A percentile compares a stretch with the other conserved stretches of the same genome.
phyloP scores from a whole-genome alignment of 2,797 vertebrate species.

The Periparus ater region DNA sequence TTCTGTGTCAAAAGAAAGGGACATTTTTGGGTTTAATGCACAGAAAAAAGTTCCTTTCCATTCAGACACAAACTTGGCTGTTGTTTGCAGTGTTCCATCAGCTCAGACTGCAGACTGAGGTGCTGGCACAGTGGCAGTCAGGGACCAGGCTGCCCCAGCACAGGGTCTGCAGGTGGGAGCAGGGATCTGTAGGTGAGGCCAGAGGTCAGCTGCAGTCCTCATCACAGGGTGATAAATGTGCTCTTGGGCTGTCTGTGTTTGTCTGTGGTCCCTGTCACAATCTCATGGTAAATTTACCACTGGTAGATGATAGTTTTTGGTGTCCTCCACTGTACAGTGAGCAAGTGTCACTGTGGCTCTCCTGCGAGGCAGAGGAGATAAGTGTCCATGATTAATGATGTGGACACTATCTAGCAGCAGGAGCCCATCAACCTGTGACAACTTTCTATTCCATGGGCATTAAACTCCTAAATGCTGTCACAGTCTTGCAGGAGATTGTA shows the following conservation, averaged over 20 bases:
- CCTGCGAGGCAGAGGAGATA: conserved; percentile 25
- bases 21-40: not conserved
- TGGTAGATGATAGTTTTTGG: conserved; percentile 12
- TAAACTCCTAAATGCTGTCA: conserved; percentile 57
- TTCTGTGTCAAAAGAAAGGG: not conserved
- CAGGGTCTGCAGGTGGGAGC: not conserved
- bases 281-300: conserved; percentile 54
- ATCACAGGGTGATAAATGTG: not conserved
- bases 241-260: not conserved
- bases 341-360: not conserved
- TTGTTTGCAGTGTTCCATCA: not conserved
- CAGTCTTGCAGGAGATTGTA: conserved; percentile 7
- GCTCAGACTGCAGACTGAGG: not conserved
- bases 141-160: fast-evolving
- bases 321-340: conserved; percentile 24
- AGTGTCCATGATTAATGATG: conserved; percentile 58
- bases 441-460: conserved; percentile 57
- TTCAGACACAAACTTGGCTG: not conserved
- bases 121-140: not conserved
- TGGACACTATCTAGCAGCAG: conserved; percentile 59
- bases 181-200: not conserved
- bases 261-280: conserved; percentile 14
- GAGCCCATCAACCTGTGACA: conserved; percentile 63
- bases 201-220: not conserved
- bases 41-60: not conserved